phyloP scores from a whole-genome alignment of 2,888 invertebrate species.

The Bursaphelenchus okinawaensis region DNA sequence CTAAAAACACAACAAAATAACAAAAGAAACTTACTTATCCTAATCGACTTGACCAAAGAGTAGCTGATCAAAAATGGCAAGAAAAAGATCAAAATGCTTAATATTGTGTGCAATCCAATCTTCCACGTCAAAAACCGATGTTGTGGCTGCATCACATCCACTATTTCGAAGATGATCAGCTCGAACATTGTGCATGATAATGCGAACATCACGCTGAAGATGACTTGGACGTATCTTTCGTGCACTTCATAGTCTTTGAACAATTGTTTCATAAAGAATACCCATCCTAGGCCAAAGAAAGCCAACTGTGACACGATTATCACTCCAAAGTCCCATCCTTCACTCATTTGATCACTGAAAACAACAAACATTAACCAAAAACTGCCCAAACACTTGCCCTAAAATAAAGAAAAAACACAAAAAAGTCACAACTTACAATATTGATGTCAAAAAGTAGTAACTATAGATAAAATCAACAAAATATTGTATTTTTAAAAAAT shows the following conservation, averaged over 20 bases:
- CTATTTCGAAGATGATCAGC: slow-evolving; percentile 95
- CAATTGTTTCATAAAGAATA: slow-evolving; percentile 93
- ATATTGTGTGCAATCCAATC: slow-evolving; percentile 77
- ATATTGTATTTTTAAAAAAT: background rate
- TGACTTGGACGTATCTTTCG: slow-evolving; percentile 83
- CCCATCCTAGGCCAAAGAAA: slow-evolving; percentile 93
- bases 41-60: slow-evolving; percentile 30
- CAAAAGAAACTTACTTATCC: slow-evolving; percentile 27
- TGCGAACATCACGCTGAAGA: slow-evolving; percentile 91
- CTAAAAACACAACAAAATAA: no score
- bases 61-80: slow-evolving; percentile 92
- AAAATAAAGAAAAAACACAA: no score
- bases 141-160: slow-evolving; percentile 84
- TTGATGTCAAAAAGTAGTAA: background rate
- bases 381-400: no score
- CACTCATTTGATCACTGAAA: background rate
- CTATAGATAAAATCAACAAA: background rate
- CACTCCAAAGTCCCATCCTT: slow-evolving; percentile 25
- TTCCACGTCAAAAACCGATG: slow-evolving; percentile 90
- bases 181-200: slow-evolving; percentile 98
- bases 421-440: no score
- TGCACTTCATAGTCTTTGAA: slow-evolving; percentile 89
- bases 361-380: no score
- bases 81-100: slow-evolving; percentile 88
- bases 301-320: slow-evolving; percentile 62